phyloP scores from a whole-genome alignment of 2,888 invertebrate species.

The Tenthredo scrophulariae region DNA sequence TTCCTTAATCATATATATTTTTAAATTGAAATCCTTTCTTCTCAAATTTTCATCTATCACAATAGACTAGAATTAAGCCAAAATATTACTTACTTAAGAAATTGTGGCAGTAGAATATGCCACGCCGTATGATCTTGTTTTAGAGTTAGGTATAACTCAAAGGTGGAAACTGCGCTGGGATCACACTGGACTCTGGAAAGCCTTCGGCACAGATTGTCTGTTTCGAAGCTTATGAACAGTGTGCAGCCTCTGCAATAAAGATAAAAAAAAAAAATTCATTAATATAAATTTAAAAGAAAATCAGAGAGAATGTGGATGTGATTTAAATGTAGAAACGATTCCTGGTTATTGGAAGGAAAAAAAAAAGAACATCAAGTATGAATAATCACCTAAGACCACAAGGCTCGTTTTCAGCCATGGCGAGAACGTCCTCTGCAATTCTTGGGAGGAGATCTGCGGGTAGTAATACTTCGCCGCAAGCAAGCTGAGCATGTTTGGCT shows the following conservation, averaged over 20 bases:
- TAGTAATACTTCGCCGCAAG: constrained; percentile 91
- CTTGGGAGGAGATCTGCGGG: constrained; percentile 90
- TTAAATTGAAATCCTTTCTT: not conserved
- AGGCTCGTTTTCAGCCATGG: constrained; percentile 93
- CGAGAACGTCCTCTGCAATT: constrained; percentile 89
- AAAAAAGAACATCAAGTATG: not conserved
- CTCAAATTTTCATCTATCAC: not conserved
- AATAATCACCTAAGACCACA: constrained; percentile 86
- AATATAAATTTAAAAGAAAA: not conserved
- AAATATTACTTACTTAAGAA: constrained; percentile 89
- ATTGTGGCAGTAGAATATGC: constrained; percentile 92
- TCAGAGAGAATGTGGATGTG: not conserved
- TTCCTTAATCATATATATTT: not conserved
- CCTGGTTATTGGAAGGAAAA: too few relatives aligned
- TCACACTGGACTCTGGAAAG: constrained; percentile 93
- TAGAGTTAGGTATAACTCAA: constrained; percentile 93
- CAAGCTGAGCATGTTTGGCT: constrained; percentile 89
- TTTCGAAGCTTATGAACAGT: constrained; percentile 91
- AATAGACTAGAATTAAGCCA: constrained; percentile 12
- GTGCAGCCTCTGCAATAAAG: constrained; percentile 84
- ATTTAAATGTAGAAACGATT: too few relatives aligned
- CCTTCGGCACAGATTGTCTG: constrained; percentile 84
- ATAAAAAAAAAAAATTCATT: constrained; percentile 47
- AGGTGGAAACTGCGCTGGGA: constrained; percentile 92
- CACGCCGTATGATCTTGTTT: constrained; percentile 93